Evolutionary conservation across 2,113 vertebrate species (phyloP).

Genomic region (Eubucco bourcierii): DNA sequence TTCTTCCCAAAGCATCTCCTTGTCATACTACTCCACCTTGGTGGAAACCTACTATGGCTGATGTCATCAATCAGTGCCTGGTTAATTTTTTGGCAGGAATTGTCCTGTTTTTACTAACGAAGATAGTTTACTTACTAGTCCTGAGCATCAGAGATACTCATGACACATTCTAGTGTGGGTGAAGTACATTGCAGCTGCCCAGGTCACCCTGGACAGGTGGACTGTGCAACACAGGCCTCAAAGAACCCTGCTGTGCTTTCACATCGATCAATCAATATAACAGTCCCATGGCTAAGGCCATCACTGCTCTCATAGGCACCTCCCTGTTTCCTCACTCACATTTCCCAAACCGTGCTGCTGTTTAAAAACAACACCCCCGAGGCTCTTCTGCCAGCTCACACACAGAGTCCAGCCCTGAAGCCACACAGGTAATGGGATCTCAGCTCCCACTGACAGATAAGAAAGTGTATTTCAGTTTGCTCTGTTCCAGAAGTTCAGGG

Average conservation of each 20-base stretch:
- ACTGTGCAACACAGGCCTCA: not conserved
- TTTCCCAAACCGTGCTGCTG: not conserved
- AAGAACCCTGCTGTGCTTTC: not conserved
- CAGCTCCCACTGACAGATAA: not conserved
- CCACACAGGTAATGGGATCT: not conserved
- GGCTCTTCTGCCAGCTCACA: not conserved
- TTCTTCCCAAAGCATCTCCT: not conserved
- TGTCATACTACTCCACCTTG: not conserved
- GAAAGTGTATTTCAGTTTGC: not conserved
- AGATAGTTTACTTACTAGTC: not conserved
- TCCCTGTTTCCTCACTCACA: not conserved
- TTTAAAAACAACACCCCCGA: not conserved
- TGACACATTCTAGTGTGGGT: not conserved
- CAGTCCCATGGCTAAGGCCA: not conserved
- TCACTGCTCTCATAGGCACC: not conserved
- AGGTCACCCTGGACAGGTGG: not conserved
- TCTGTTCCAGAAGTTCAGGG: not conserved
- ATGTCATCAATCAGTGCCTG: not conserved
- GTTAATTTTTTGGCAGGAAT: not conserved
- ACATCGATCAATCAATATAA: not conserved
- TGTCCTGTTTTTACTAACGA: not conserved
- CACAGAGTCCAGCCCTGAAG: not conserved
- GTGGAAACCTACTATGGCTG: not conserved
- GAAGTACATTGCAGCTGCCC: not conserved
- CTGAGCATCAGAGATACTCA: not conserved